Evolutionary conservation across 2,113 vertebrate genomes (phyloP), one percentile per base, ranked within the genome.

Genomic region (Tiliqua scincoides): DNA sequence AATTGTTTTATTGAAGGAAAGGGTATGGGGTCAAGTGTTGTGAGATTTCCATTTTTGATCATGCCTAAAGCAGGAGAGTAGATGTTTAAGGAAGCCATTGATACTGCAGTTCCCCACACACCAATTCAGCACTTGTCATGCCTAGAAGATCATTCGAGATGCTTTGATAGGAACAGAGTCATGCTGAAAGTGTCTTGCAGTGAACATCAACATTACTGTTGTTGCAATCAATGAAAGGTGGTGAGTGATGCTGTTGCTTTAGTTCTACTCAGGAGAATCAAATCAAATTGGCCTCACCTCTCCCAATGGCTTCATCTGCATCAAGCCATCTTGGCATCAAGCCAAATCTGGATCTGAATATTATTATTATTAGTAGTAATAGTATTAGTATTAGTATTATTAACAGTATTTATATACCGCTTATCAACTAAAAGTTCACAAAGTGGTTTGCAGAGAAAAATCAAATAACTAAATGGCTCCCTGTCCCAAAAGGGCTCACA

Each of bases 1-100:
- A 67, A 32, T 54, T 54, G n/a, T 85, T 21, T 40, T 76, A 21
- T 80, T 65, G 79, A 62, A 52, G 88, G 85, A 81, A 57, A 75
- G 5, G 3, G 78, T 61, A 11, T n/a, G 2, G 3, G 1, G 63
- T 82, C 23, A 65, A 37, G 25, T 63, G 65, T 70, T 59, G 35
- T 76, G 17, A 5, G 14, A 59, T 75, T 87, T 76, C 48, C 73
- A 40, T 73, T 40, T 25, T 48, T 52, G 32, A 32, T 79, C 84
- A 70, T 79, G 27, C 25, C 54, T 32, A 59, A 37, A 85, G 27
- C 52, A 43, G 11, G 35, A 78, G 78, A 68, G 32, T 25, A 32
- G 40, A 63, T 62, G 54, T 48, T 76, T 67, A 63, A 25, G 18
- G 27, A 75, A 57, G n/a, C 48, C 35, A 21, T 70, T 82, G 32